Percentiles rank a stretch among this genome's conserved stretches.
These are phyloP conservation scores for Calypte anna DNA, from an alignment of 2,113 vertebrate genomes.

Conservation along the genomic window DNA sequence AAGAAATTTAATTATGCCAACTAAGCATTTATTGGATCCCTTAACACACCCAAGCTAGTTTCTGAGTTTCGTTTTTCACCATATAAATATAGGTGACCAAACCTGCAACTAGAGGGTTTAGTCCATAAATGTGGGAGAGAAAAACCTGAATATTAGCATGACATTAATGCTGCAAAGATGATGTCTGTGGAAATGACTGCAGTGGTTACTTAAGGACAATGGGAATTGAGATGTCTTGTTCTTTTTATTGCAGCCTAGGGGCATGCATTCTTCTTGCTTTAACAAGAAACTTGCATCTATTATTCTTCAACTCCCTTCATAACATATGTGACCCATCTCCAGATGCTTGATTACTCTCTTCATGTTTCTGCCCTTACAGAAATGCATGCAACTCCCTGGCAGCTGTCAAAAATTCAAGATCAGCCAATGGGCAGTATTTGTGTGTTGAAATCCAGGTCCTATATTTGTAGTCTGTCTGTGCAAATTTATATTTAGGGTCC, in stretches of 20 bases:
- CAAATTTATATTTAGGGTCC: neutral
- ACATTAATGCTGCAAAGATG: neutral
- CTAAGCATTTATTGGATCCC: neutral
- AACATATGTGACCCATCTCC: neutral
- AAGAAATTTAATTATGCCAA: neutral
- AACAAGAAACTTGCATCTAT: slow-evolving; percentile 57
- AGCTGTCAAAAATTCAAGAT: neutral
- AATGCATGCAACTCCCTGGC: neutral
- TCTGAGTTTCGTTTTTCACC: neutral
- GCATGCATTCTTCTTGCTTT: slow-evolving; percentile 49
- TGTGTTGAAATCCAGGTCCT: neutral
- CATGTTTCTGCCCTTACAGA: neutral
- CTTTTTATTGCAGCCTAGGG: slow-evolving; percentile 42
- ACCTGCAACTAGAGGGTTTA: neutral
- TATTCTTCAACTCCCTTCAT: slow-evolving; percentile 38
- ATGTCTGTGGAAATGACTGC: slow-evolving; percentile 5
- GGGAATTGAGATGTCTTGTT: slow-evolving; percentile 12
- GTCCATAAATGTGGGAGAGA: neutral
- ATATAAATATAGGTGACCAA: neutral
- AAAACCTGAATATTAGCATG: neutral
- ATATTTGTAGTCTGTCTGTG: neutral
- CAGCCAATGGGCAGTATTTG: neutral
- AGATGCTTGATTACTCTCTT: neutral
- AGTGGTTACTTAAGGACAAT: slow-evolving; percentile 56
- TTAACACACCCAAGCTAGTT: neutral